Evolutionary conservation across 2,113 vertebrate genomes (phyloP), one percentile per base, ranked within the genome.

Genomic region (Tyrannus savana): DNA sequence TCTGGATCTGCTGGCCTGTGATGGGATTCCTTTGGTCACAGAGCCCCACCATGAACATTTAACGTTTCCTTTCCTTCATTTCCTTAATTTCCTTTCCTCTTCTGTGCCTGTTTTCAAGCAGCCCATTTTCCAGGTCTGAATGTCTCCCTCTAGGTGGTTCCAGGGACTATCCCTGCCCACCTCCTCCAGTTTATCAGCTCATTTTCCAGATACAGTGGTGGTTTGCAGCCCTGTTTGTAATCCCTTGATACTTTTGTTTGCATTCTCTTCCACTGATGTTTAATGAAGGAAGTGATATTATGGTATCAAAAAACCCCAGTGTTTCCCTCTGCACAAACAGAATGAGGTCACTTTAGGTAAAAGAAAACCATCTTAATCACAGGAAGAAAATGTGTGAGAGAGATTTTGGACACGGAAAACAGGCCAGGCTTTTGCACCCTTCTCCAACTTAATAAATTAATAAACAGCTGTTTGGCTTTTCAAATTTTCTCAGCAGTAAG

Each of bases 401-500:
- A 83, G 74, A 47, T 56, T 28, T 52, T 23, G 39, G 76, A 13
- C 58, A 24, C 0, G 5, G 79, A 60, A 53, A 52, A 69, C 5
- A 9, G 81, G 68, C 68, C 93, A 94, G 83, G 47, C 37, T 84
- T 75, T 35, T 58, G 72, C 86, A 89, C 53, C 73, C 76, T 88
- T 84, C 83, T 78, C 92, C 58, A 39, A 87, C 53, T 82, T 90
- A 47, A 90, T 41, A 91, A 82, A 95, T 91, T 94, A 82, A 89
- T 86, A 94, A 78, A 83, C 95, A 97, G 96, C 97, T 97, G 96
- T 68, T 90, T 50, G 83, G 67, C 80, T 93, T 76, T 95, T 87
- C 83, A 72, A 0, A 89, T 80, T 96, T 90, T 95, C 95, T 96
- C 84, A 94, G 83, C 86, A 85, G 93, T 92, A 91, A 96, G 90